Conservation (phyloP, 1,140 invertebrate genomes). For the Diachasmimorpha longicaudata region DNA sequence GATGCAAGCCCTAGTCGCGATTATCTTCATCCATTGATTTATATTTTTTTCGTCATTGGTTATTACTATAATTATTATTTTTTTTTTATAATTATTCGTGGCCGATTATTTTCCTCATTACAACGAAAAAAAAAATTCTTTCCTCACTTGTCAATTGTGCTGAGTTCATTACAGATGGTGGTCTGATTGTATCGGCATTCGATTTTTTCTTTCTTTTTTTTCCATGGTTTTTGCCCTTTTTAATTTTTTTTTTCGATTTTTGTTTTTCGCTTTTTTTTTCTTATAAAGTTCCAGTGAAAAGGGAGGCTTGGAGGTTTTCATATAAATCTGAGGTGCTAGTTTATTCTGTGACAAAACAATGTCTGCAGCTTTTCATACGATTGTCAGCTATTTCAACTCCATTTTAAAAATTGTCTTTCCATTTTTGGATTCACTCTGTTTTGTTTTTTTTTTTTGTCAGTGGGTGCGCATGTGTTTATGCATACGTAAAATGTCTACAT, state of each 20-base stretch:
- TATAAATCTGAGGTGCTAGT: constrained; percentile 22
- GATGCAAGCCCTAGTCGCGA: constrained; percentile 22
- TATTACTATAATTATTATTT: constrained; percentile 1
- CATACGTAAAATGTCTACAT: background rate
- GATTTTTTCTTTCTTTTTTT: constrained; percentile 2
- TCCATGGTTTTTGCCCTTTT: background rate
- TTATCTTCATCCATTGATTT: constrained; percentile 26
- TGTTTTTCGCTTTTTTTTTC: background rate
- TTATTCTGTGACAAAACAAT: constrained; percentile 27
- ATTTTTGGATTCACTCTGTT: constrained; percentile 41
- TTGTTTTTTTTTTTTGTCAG: constrained; percentile 39
- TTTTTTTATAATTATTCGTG: constrained; percentile 5
- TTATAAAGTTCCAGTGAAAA: constrained; percentile 16
- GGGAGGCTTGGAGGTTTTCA: background rate
- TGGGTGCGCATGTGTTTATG: constrained; percentile 1
- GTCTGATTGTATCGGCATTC: constrained; percentile 18
- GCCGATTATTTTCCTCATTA: constrained; percentile 16
- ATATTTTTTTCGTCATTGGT: constrained; percentile 25
- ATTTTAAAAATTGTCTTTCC: constrained; percentile 18
- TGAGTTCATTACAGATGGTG: background rate
- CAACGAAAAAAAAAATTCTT: constrained; percentile 1
- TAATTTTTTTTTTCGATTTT: background rate
- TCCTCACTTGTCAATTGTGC: constrained; percentile 13
- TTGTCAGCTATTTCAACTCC: constrained; percentile 28
- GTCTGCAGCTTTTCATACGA: constrained; percentile 24